A percentile compares a stretch with the other conserved stretches of the same genome.
These are phyloP conservation scores for Tubulanus polymorphus DNA, from an alignment of 2,888 invertebrate species.

Conservation along the genomic window DNA sequence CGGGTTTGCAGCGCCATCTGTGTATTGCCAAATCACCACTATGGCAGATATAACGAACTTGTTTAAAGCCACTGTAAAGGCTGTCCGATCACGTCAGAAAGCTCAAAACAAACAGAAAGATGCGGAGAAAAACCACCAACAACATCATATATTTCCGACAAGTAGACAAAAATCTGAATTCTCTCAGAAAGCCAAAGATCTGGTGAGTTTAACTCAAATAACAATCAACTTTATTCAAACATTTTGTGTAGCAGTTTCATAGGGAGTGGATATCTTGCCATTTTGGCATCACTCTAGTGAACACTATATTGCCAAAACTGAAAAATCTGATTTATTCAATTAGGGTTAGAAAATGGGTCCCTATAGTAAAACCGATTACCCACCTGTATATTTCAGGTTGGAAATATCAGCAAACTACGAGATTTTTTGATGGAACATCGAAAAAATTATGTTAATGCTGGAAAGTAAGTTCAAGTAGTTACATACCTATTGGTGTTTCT, in stretches of 20 bases:
- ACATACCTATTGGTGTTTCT: too few relatives aligned
- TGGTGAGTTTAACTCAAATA: too few relatives aligned
- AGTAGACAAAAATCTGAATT: constrained; percentile 57
- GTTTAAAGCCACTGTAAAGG: constrained; percentile 83
- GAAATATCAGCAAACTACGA: constrained; percentile 72
- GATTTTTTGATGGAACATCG: constrained; percentile 79
- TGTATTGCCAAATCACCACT: not conserved
- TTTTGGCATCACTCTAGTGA: too few relatives aligned
- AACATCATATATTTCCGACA: constrained; percentile 24
- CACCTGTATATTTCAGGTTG: constrained; percentile 54
- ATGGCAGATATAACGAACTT: constrained; percentile 54
- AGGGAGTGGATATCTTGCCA: too few relatives aligned
- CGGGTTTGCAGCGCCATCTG: not conserved
- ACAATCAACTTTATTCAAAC: too few relatives aligned
- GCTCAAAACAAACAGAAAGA: constrained; percentile 17
- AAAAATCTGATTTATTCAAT: too few relatives aligned
- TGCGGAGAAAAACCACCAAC: constrained; percentile 22
- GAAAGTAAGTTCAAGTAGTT: constrained; percentile 49
- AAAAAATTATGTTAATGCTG: constrained; percentile 73
- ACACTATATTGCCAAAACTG: too few relatives aligned
- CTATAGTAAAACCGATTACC: constrained; percentile 6
- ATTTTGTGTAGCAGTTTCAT: too few relatives aligned
- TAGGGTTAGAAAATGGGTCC: too few relatives aligned
- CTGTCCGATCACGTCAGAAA: constrained; percentile 57
- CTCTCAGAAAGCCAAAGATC: constrained; percentile 69